Evolutionary conservation across 2,113 vertebrate genomes (phyloP), one percentile per base, ranked within the genome.

Genomic region (Phylloscopus trochiloides): DNA sequence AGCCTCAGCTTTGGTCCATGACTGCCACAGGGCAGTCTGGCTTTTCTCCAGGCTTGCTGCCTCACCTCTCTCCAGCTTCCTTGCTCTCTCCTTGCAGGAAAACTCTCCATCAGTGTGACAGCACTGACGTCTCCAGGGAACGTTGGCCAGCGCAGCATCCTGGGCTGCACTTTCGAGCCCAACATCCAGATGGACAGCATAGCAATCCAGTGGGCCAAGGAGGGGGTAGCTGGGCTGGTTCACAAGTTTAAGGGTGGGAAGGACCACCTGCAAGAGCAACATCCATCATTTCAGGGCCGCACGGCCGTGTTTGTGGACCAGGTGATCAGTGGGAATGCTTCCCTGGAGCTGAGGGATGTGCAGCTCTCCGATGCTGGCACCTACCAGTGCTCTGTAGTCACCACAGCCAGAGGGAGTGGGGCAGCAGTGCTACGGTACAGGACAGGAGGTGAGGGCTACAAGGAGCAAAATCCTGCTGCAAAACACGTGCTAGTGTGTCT

Each of bases 201-300:
- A 5, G 72, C n/a, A 3, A 97, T 98, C 77, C 96, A 40, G n/a
- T 98, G 98, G 98, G 95, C 90, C 77, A 98, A 98, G 91, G 93
- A 63, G 2, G 97, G 98, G 4, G 52, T 90, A 4, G 71, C 77
- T 1, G 94, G 97, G 29, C 62, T 93, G 47, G 98, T 98, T 18
- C 98, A 98, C 0, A 96, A 98, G 89, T 98, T 98, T 50, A 96
- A 75, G 89, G 90, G 73, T 4, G 97, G 97, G 65, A 96, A 96
- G 94, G 96, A 97, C 12, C 47, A 96, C 5, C 91, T 97, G 70
- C 72, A 95, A 17, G 89, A 89, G 29, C 98, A 98, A 82, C 86
- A 97, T 0, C 54, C 28, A 0, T 79, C 14, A 3, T 98, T 98
- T 58, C 90, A 40, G 82, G 97, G 97, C 68, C 91, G 96, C 50